Base-by-base conservation (phyloP, 2,797 vertebrate genomes). In the Orestias chungarensis region DNA sequence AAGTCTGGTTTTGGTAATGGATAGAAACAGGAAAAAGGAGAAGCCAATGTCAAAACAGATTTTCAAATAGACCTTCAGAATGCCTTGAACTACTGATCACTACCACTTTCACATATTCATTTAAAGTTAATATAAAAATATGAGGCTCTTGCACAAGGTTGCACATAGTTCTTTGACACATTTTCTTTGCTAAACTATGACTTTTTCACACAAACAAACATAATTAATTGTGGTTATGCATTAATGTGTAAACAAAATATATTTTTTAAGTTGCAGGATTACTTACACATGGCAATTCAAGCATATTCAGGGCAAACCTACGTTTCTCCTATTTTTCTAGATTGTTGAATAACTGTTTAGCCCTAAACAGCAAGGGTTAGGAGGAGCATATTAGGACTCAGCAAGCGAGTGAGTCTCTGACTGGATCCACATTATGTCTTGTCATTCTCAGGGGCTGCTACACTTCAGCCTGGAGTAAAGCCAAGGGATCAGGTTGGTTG, bases 321-420 rank as follows among this genome's bases (percentile, higher is more conserved):
- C 5, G 25, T 55, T 55, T 29, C 52, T 31, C 6, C 52, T 29
- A 15, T 55, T 54, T 52, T 3, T 52, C 11, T 52, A 25, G 11
- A 52, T 27, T 52, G 27, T 27, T 52, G 50, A 52, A 52, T 52
- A 54, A 3, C 66, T 33, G 71, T 50, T 72, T 44, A 72, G 66
- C 68, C 68, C 64, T 81, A 47, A 84, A n/a, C 57, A 80, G 76
- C 47, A 3, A 1, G 71, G 68, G 65, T 66, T 69, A 1, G 2
- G 73, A 70, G 31, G 64, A 75, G 49, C 69, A 72, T 67, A 83
- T 83, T 77, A 81, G 67, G 73, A 66, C 65, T 79, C 69, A 73
- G 59, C 65, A 72, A 55, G 35, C 44, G 57, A 81, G 70, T 84
- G 81, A 88, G 79, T 85, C 78, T 84, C 64, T 40, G 55, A 67